Evolutionary conservation across 2,888 invertebrate genomes (phyloP).

Genomic region (Tetramorium bicarinatum): DNA sequence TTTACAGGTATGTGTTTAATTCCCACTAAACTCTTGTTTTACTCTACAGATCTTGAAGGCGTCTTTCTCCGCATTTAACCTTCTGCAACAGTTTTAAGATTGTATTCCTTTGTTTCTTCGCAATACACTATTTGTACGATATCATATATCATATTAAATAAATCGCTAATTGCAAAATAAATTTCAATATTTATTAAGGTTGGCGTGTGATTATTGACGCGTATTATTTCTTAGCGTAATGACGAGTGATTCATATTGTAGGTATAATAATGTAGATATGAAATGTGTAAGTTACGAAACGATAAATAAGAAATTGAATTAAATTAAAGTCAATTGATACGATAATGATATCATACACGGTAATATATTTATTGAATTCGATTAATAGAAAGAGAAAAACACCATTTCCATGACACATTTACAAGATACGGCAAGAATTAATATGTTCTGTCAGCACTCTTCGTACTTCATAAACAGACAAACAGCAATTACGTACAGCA

Average conservation of each 20-base stretch:
- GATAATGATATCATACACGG: too few relatives aligned
- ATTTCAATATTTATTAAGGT: not conserved
- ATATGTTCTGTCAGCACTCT: not conserved
- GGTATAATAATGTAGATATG: not conserved
- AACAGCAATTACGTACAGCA: not conserved
- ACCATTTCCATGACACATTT: not conserved
- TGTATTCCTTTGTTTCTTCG: not conserved
- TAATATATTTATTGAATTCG: not conserved
- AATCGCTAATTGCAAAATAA: conserved; percentile 13
- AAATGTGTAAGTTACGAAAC: not conserved
- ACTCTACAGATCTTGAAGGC: conserved; percentile 66
- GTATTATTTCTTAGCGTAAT: not conserved
- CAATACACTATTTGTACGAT: not conserved
- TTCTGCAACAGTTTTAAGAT: conserved; percentile 59
- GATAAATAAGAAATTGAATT: not conserved
- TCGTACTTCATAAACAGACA: not conserved
- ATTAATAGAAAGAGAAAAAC: not conserved
- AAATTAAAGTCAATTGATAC: not conserved
- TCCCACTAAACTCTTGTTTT: not conserved
- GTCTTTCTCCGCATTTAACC: conserved; percentile 70
- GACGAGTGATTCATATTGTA: not conserved
- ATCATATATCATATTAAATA: not conserved
- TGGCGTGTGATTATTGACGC: not conserved
- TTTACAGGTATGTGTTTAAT: not conserved
- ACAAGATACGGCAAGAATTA: not conserved